Conservation (phyloP, 1,140 invertebrate genomes). For the Drosophila aff. region DNA sequence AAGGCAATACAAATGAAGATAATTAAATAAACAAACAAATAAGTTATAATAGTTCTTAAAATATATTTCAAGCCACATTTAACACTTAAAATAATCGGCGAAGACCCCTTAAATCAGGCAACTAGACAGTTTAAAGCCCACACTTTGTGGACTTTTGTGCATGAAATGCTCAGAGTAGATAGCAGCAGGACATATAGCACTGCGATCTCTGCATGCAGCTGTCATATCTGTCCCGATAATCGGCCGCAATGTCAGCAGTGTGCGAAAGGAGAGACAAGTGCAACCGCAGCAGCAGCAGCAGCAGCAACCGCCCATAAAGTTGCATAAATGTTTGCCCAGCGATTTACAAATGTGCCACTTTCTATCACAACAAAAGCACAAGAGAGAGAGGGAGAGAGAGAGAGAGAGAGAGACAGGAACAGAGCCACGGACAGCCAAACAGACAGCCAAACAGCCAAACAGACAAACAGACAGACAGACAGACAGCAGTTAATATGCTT, state of each 20-base stretch:
- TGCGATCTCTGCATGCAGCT: slow-evolving; percentile 29
- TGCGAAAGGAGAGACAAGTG: slow-evolving; percentile 29
- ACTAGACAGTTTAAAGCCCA: background rate
- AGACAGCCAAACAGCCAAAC: slow-evolving; percentile 4
- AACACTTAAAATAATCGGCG: background rate
- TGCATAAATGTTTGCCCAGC: slow-evolving; percentile 62
- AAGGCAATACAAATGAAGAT: background rate
- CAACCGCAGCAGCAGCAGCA: slow-evolving; percentile 33
- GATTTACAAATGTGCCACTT: slow-evolving; percentile 77
- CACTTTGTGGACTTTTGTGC: background rate
- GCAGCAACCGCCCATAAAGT: slow-evolving; percentile 37
- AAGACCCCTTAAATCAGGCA: background rate
- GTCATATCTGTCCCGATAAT: slow-evolving; percentile 71
- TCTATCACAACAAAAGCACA: slow-evolving; percentile 70
- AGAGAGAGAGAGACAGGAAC: background rate
- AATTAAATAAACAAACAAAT: background rate
- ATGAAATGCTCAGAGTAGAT: slow-evolving; percentile 3
- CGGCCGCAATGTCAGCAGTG: slow-evolving; percentile 72
- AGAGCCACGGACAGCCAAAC: slow-evolving; percentile 2
- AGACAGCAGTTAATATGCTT: slow-evolving; percentile 72
- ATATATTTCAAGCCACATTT: background rate
- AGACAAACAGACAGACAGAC: slow-evolving; percentile 15
- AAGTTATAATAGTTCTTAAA: background rate
- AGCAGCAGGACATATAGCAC: slow-evolving; percentile 3
- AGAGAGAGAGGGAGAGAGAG: slow-evolving; percentile 1